Evolutionary conservation across 2,797 vertebrate species (phyloP), one percentile per base, ranked within the genome.

Genomic region (Graptemys geographica): DNA sequence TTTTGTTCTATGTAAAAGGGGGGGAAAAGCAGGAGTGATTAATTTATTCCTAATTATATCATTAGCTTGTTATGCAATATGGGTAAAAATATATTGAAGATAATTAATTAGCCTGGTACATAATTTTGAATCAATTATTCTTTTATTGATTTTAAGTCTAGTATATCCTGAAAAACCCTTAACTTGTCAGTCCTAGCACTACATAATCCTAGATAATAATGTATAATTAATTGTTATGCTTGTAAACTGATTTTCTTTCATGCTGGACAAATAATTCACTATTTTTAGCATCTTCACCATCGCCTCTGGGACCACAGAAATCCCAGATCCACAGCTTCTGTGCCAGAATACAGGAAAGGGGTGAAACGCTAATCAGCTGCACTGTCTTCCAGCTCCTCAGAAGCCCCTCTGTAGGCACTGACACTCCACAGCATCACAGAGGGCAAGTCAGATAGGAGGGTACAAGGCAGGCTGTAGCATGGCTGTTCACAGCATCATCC

Each of bases 121-220:
- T 57, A 95, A 89, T 94, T 96, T 93, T 94, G 94, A 98, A 97
- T 97, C 95, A 97, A 96, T 96, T 96, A 98, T 98, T 98, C 97
- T 98, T 98, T 98, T 97, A 98, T 98, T 98, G 97, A 98, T 97
- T 98, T 96, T 92, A 97, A 97, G 97, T 97, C 82, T 95, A 97
- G 95, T 96, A 95, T 91, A 97, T 96, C 93, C 89, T 95, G 89
- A 94, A 96, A 98, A 83, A 97, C 90, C 93, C 96, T 94, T 97
- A 96, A 96, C 85, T 97, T 97, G 97, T 97, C 83, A 92, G 93
- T 94, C 90, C 89, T 97, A 88, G 89, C 65, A 91, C 92, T 93
- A 96, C 96, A 98, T 96, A 98, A 96, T 97, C 96, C 94, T 95
- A 94, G 72, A 86, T 12, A 81, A 51, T 88, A 96, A 95, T 90